Evolutionary conservation across 2,888 invertebrate genomes (phyloP).

Genomic region (Hirtodrosophila alboralis): DNA sequence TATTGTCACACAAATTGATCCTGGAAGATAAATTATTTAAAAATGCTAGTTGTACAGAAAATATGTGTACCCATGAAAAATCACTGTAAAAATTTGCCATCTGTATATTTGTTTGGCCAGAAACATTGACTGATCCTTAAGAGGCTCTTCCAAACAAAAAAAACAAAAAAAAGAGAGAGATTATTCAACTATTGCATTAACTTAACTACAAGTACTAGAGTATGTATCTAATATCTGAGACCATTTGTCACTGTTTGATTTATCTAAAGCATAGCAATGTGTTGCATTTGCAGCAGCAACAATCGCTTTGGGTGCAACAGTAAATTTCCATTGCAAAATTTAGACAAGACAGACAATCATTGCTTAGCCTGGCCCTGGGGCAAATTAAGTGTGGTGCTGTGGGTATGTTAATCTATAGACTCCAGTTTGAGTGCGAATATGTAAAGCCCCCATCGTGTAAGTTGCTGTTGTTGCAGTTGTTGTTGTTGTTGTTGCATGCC

Average conservation of each 20-base stretch:
- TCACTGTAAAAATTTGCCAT: too few relatives aligned
- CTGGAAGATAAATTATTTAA: background rate
- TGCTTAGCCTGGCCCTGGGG: slow-evolving; percentile 37
- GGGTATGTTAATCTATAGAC: slow-evolving; percentile 58
- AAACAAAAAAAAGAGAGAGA: slow-evolving; percentile 40
- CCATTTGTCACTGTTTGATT: slow-evolving; percentile 63
- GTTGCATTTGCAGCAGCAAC: slow-evolving; percentile 27
- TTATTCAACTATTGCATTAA: slow-evolving; percentile 8
- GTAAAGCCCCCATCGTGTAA: slow-evolving; percentile 46
- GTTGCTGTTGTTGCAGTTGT: slow-evolving; percentile 23
- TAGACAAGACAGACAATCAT: slow-evolving; percentile 36
- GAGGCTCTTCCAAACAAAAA: background rate
- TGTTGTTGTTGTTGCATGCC: slow-evolving; percentile 47
- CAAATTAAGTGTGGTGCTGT: slow-evolving; percentile 59
- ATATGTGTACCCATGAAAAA: too few relatives aligned
- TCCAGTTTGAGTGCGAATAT: slow-evolving; percentile 15
- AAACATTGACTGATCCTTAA: too few relatives aligned
- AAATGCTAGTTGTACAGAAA: too few relatives aligned
- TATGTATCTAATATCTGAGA: slow-evolving; percentile 38
- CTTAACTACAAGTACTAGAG: slow-evolving; percentile 1
- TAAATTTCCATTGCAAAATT: slow-evolving; percentile 50
- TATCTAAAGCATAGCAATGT: slow-evolving; percentile 43
- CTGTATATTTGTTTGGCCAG: too few relatives aligned
- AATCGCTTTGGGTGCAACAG: slow-evolving; percentile 28
- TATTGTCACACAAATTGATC: background rate